These are phyloP conservation scores for Cyclura pinguis DNA, from an alignment of 2,797 vertebrate genomes.

Conservation along the genomic window DNA sequence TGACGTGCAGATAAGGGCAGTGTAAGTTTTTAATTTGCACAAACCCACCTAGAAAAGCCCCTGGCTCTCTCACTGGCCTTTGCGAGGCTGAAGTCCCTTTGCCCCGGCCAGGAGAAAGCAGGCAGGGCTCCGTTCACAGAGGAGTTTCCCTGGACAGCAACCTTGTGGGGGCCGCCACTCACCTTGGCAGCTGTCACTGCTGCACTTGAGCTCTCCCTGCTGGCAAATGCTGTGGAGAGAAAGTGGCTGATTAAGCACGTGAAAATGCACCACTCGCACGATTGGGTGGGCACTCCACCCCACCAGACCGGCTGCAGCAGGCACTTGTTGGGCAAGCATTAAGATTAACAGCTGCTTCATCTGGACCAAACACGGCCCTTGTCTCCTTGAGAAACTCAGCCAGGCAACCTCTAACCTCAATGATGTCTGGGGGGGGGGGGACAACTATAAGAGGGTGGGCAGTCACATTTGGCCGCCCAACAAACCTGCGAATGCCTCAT, in stretches of 20 bases:
- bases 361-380: no score
- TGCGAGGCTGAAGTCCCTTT: neutral
- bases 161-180: neutral
- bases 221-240: slow-evolving; percentile 81
- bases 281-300: no score
- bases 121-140: no score
- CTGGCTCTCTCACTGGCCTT: neutral
- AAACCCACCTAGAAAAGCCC: neutral
- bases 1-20: neutral
- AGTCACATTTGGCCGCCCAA: no score
- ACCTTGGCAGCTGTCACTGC: slow-evolving; percentile 81
- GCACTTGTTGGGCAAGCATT: no score
- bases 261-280: neutral
- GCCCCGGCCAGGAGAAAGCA: neutral
- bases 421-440: no score
- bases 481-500: no score
- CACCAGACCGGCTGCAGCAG: no score
- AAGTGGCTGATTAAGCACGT: accelerated
- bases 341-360: no score
- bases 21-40: neutral
- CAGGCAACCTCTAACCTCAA: no score
- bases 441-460: no score
- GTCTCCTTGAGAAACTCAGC: no score
- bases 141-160: accelerated
- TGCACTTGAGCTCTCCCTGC: slow-evolving; percentile 82